phyloP scores from a whole-genome alignment of 2,888 invertebrate genomes.

The Drosophila affinis region DNA sequence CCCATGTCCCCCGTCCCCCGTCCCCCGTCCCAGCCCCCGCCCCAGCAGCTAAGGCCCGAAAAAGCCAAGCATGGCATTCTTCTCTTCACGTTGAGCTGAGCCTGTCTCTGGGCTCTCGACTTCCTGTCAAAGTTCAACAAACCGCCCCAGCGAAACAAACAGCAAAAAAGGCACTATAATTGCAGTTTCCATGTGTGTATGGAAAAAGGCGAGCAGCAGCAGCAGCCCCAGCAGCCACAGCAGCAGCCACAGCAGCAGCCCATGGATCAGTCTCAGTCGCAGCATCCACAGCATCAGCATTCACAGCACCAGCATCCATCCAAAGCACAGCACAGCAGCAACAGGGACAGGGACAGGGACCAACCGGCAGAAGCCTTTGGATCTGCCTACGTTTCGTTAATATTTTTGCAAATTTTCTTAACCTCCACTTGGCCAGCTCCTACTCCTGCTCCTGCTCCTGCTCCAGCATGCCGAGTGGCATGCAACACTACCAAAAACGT shows the following conservation, averaged over 20 bases:
- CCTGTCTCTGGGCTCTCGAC: slow-evolving; percentile 65
- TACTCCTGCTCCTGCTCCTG: slow-evolving; percentile 8
- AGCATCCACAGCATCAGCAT: slow-evolving; percentile 32
- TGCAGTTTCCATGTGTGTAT: slow-evolving; percentile 69
- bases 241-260: slow-evolving; percentile 48
- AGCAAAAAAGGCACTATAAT: slow-evolving; percentile 54
- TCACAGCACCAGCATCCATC: slow-evolving; percentile 28
- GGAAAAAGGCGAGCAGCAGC: slow-evolving; percentile 74
- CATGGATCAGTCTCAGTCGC: slow-evolving; percentile 26
- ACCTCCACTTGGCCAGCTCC: slow-evolving; percentile 76
- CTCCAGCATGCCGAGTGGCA: slow-evolving; percentile 40
- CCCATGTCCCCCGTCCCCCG: too few relatives aligned
- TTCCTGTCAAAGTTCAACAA: slow-evolving; percentile 78
- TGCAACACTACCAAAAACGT: slow-evolving; percentile 52
- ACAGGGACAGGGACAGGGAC: slow-evolving; percentile 20
- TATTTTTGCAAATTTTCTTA: slow-evolving; percentile 78
- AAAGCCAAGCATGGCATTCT: slow-evolving; percentile 21
- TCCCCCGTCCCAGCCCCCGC: neutral
- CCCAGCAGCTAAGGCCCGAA: slow-evolving; percentile 26
- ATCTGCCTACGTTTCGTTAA: slow-evolving; percentile 76
- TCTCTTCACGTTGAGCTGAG: slow-evolving; percentile 57
- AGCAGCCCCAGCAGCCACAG: slow-evolving; percentile 48
- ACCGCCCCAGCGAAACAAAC: slow-evolving; percentile 67
- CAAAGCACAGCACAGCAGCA: slow-evolving; percentile 24
- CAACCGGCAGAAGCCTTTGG: slow-evolving; percentile 52